These are phyloP conservation scores for Heliothis subflexa DNA, from an alignment of 1,140 invertebrate species.

Conservation along the genomic window DNA sequence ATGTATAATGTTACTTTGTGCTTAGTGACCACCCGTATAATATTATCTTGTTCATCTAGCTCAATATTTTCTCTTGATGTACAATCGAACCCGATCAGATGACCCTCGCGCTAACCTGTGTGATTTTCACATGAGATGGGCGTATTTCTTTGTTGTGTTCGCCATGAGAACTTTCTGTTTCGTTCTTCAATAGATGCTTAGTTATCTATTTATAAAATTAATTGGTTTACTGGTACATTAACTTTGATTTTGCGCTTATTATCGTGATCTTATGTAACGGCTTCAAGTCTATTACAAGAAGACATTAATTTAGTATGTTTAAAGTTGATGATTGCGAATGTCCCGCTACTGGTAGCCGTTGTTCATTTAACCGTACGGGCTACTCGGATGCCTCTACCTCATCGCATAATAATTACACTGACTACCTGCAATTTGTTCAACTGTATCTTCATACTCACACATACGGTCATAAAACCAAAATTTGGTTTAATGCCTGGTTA, in stretches of 20 bases:
- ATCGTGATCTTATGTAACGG: slow-evolving; percentile 31
- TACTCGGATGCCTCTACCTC: slow-evolving; percentile 46
- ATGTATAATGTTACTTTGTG: slow-evolving; percentile 43
- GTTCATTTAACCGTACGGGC: slow-evolving; percentile 51
- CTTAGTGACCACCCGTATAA: slow-evolving; percentile 48
- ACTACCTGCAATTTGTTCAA: slow-evolving; percentile 53
- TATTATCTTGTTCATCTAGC: slow-evolving; percentile 75
- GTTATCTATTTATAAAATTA: slow-evolving; percentile 32
- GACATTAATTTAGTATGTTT: slow-evolving; percentile 51
- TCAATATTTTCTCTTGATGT: slow-evolving; percentile 79
- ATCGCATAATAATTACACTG: slow-evolving; percentile 58
- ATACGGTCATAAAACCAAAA: slow-evolving; percentile 33
- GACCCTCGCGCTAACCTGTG: slow-evolving; percentile 58
- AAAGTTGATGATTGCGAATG: slow-evolving; percentile 56
- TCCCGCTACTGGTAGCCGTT: slow-evolving; percentile 55
- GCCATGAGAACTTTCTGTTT: slow-evolving; percentile 46
- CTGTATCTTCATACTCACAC: slow-evolving; percentile 49
- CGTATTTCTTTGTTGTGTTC: slow-evolving; percentile 54
- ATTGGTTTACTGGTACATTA: slow-evolving; percentile 16
- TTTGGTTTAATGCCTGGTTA: slow-evolving; percentile 8
- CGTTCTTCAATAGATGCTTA: slow-evolving; percentile 28
- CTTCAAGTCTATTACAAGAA: slow-evolving; percentile 5
- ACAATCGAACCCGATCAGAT: slow-evolving; percentile 72
- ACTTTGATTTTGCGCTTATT: slow-evolving; percentile 5
- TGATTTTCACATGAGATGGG: slow-evolving; percentile 51